Conservation (phyloP, 1,140 invertebrate genomes). For the Augochlora pura region DNA sequence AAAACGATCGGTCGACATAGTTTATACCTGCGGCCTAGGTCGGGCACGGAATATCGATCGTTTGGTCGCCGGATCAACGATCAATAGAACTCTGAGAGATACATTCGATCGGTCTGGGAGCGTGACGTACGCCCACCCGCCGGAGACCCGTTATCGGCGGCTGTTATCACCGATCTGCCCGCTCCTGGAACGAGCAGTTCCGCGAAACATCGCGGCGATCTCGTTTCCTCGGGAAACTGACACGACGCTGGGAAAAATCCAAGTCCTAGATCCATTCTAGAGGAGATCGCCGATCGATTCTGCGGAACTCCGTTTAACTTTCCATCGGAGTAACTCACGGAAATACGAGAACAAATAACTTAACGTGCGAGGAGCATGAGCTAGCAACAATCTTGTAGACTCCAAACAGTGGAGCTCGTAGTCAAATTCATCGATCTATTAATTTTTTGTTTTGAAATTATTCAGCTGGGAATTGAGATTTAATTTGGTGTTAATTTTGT, state of each 20-base stretch:
- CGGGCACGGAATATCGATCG: neutral
- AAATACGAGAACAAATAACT: too few relatives aligned
- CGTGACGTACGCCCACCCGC: conserved; percentile 58
- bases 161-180: conserved; percentile 59
- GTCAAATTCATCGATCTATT: too few relatives aligned
- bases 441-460: too few relatives aligned
- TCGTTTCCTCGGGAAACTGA: conserved; percentile 50
- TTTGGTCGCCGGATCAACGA: conserved; percentile 63
- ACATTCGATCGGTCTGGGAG: conserved; percentile 57
- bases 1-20: too few relatives aligned
- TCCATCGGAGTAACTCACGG: too few relatives aligned
- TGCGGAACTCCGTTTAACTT: too few relatives aligned
- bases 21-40: neutral
- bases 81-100: conserved; percentile 58
- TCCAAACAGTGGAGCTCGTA: too few relatives aligned
- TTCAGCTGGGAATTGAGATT: too few relatives aligned
- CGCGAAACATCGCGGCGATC: conserved; percentile 44
- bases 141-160: conserved; percentile 57
- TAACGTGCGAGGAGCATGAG: too few relatives aligned
- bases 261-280: neutral
- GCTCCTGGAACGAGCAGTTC: conserved; percentile 50
- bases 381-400: too few relatives aligned
- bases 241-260: conserved; percentile 11
- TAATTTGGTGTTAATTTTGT: too few relatives aligned
- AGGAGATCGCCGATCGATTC: neutral